Evolutionary conservation across 37 sponge, comb jelly and placozoan genomes (phyloP).

Genomic region (Oopsacas minuta): DNA sequence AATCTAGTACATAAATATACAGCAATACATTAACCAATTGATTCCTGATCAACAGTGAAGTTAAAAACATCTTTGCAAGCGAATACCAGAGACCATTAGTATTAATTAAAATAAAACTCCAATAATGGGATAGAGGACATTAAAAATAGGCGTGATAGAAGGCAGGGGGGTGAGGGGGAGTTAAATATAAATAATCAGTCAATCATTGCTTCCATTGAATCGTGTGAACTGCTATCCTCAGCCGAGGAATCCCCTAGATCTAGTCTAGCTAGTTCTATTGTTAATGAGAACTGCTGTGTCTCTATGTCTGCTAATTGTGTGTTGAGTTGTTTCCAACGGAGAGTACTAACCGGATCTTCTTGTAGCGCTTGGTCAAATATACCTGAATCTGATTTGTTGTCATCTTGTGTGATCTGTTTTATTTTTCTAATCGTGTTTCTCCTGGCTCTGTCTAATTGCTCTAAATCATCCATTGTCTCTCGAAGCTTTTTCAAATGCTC

Average conservation of each 20-base stretch:
- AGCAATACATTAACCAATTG: background rate
- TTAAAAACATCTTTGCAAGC: constrained; percentile 8
- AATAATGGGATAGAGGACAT: background rate
- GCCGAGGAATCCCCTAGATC: background rate
- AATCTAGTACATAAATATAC: constrained; percentile 5
- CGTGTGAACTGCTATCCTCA: constrained; percentile 2
- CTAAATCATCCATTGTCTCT: background rate
- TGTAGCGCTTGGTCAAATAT: background rate
- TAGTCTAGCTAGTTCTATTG: background rate
- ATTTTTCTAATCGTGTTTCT: background rate
- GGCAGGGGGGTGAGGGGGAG: background rate
- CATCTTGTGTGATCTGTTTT: background rate
- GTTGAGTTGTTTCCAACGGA: background rate
- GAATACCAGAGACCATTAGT: constrained; percentile 2
- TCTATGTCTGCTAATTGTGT: background rate
- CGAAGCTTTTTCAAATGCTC: background rate
- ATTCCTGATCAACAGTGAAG: constrained; percentile 15
- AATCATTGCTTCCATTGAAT: background rate
- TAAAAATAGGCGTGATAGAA: background rate
- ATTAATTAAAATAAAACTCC: background rate
- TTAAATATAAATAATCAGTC: no score
- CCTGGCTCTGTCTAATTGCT: background rate
- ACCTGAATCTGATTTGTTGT: background rate
- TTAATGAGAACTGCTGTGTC: background rate
- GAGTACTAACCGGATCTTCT: background rate